phyloP scores from a whole-genome alignment of 2,888 invertebrate genomes.

The Altica lythri region DNA sequence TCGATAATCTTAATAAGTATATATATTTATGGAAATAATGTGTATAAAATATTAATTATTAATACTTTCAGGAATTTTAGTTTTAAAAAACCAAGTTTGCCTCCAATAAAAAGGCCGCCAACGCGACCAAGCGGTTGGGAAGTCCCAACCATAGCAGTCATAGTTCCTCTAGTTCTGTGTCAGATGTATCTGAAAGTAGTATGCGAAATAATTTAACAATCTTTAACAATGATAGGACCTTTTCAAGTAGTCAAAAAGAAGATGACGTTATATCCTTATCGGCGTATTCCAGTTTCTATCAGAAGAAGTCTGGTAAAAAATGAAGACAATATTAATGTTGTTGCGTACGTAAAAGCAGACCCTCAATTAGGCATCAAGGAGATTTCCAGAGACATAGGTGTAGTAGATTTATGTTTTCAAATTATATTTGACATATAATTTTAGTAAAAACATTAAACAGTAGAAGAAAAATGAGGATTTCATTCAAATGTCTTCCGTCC shows the following conservation, averaged over 20 bases:
- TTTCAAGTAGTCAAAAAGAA: conserved; percentile 3
- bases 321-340: too few species aligned
- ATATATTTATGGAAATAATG: background rate
- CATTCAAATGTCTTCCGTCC: too few species aligned
- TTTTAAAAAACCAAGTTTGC: conserved; percentile 25
- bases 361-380: too few species aligned
- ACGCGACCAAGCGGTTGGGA: conserved; percentile 14
- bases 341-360: too few species aligned
- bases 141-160: background rate
- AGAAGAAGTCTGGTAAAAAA: too few species aligned
- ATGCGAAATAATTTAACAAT: background rate
- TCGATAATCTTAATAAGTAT: background rate
- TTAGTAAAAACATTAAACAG: too few species aligned
- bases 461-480: too few species aligned
- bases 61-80: background rate
- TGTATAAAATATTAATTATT: background rate
- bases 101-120: conserved; percentile 27
- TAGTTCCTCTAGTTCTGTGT: background rate
- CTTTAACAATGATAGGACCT: too few species aligned
- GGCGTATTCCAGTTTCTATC: too few species aligned
- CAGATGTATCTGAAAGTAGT: background rate
- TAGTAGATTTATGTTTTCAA: too few species aligned
- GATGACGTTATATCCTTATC: conserved; percentile 27
- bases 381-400: too few species aligned
- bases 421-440: too few species aligned